These are phyloP conservation scores for Zaprionus lachaisei DNA, from an alignment of 1,140 invertebrate genomes.

Conservation along the genomic window DNA sequence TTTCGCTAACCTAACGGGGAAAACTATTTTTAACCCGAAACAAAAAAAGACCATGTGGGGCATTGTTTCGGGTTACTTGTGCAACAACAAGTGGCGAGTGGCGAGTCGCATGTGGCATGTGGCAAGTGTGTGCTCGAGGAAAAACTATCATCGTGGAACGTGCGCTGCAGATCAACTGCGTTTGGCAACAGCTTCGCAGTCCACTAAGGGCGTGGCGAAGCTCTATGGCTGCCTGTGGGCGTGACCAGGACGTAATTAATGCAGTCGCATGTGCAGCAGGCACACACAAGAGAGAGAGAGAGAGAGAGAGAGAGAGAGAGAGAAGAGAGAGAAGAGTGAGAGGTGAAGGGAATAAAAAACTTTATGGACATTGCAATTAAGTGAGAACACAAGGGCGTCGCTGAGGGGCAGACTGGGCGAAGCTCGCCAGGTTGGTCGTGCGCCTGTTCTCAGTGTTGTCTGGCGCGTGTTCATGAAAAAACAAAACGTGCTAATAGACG, in stretches of 20 bases:
- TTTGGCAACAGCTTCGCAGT: background rate
- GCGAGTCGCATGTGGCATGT: conserved; percentile 26
- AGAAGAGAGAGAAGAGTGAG: background rate
- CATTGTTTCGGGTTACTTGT: conserved; percentile 4
- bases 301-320: background rate
- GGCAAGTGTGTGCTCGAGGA: conserved; percentile 15
- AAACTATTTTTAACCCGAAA: conserved; percentile 1
- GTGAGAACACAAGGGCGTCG: conserved; percentile 4
- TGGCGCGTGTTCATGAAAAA: conserved; percentile 15
- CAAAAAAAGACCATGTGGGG: background rate
- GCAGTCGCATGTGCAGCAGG: conserved; percentile 40
- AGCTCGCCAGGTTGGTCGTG: no score
- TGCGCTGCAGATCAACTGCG: conserved; percentile 35
- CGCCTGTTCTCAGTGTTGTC: background rate
- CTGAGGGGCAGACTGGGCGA: no score
- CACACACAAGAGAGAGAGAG: background rate
- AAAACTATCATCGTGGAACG: conserved; percentile 26
- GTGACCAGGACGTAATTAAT: conserved; percentile 37
- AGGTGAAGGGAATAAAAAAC: background rate
- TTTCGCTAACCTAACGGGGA: background rate
- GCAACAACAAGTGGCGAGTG: conserved; percentile 47
- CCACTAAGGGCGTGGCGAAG: background rate
- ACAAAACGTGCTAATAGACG: conserved; percentile 4
- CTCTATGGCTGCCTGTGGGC: conserved; percentile 11
- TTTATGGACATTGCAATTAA: conserved; percentile 47